A percentile compares a stretch with the other conserved stretches of the same genome.
These are phyloP conservation scores for Antechinus stuartii DNA, from an alignment of 2,113 vertebrate species.

Conservation along the genomic window DNA sequence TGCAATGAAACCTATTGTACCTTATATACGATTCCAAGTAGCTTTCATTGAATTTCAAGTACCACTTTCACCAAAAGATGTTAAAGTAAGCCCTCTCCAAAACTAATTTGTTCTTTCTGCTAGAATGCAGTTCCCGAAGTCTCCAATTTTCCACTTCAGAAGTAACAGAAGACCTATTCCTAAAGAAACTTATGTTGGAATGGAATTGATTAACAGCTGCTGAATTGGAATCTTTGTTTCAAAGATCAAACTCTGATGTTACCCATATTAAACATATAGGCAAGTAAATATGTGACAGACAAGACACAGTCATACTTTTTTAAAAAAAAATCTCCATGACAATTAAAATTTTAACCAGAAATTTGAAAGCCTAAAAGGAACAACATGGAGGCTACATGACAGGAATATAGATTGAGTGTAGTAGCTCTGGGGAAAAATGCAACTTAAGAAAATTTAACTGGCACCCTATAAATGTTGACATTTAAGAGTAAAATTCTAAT, in stretches of 20 bases:
- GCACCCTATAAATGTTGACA: background rate
- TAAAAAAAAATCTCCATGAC: background rate
- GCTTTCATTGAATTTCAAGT: constrained; percentile 67
- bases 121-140: constrained; percentile 60
- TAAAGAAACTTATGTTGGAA: constrained; percentile 66
- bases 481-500: background rate
- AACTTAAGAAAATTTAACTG: background rate
- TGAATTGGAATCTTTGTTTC: constrained; percentile 24
- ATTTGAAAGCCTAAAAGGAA: background rate
- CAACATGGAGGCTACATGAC: background rate
- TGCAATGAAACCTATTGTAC: constrained; percentile 61
- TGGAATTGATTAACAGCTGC: constrained; percentile 66
- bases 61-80: constrained; percentile 77
- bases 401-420: background rate
- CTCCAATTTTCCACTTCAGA: constrained; percentile 75
- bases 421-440: background rate
- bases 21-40: constrained; percentile 68
- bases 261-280: background rate
- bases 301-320: background rate
- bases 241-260: constrained; percentile 66
- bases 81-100: constrained; percentile 70
- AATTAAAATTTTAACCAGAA: background rate
- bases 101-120: constrained; percentile 78
- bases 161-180: constrained; percentile 62
- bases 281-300: background rate